Base-by-base conservation (phyloP, 2,797 vertebrate species). In the Acanthiza pusilla region DNA sequence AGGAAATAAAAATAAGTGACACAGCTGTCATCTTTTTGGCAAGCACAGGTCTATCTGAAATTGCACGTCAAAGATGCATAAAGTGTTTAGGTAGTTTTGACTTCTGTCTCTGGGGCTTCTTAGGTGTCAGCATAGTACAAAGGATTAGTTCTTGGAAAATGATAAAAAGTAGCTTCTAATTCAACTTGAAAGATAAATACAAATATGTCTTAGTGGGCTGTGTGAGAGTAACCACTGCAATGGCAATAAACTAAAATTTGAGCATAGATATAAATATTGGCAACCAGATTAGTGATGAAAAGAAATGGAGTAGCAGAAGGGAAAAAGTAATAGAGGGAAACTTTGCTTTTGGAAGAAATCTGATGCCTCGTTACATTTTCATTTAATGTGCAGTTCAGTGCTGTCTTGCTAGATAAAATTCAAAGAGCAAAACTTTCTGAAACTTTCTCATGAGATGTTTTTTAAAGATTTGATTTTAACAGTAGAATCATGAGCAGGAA, bases 341-440 rank as follows among this genome's bases (percentile, higher is more conserved):
- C 16, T 48, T 76, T 17, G 32, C 34, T 89, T 88, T 89, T 89
- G 48, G 45, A 75, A 92, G 43, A 73, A 62, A 81, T 89, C 18
- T 71, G 78, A 75, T 88, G 10, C 60, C 25, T 77, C 1, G 2
- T 45, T 89, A 2, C n/a, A 54, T 75, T 88, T 91, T 86, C 84
- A 91, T 60, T 71, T 91, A 60, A 78, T 50, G 26, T 77, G 43
- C 53, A 84, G 16, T 26, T 86, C 4, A 7, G 32, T 55, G 51
- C 47, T 90, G 73, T 83, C 92, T 79, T 83, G 42, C 16, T 81
- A 74, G 55, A 76, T 73, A 47, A 76, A 94, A 86, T 68, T 17
- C 72, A 89, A 85, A 82, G 66, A 75, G 40, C n/a, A 89, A 68
- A 93, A 88, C 9, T 20, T 38, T 38, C 38, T 48, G 34, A 78